These are phyloP conservation scores for Calliopsis andreniformis DNA, from an alignment of 1,140 invertebrate genomes.

Conservation along the genomic window DNA sequence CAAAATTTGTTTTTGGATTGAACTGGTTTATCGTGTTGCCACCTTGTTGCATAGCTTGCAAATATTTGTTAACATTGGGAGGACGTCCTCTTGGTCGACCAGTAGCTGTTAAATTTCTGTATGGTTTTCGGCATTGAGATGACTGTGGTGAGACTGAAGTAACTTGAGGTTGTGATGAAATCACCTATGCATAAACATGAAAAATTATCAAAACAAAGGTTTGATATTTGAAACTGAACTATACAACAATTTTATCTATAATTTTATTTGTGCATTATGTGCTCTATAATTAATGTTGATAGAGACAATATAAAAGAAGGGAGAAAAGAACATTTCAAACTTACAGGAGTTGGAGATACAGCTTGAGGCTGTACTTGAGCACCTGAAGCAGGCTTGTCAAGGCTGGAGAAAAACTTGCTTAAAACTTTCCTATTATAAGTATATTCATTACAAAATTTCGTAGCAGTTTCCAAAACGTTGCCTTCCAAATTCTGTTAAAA, in stretches of 20 bases:
- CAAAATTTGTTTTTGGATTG: slow-evolving; percentile 66
- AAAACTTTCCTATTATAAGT: slow-evolving; percentile 53
- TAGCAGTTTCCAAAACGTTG: slow-evolving; percentile 71
- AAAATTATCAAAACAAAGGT: neutral
- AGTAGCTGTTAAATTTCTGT: slow-evolving; percentile 57
- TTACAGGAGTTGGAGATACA: slow-evolving; percentile 62
- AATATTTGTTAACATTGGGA: slow-evolving; percentile 76
- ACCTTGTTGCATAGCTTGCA: slow-evolving; percentile 65
- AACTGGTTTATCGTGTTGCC: slow-evolving; percentile 70
- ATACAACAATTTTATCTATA: too few species aligned
- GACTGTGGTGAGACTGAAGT: slow-evolving; percentile 54
- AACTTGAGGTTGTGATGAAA: slow-evolving; percentile 50
- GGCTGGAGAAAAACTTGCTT: slow-evolving; percentile 17
- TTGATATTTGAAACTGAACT: too few species aligned
- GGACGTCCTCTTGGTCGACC: slow-evolving; percentile 77
- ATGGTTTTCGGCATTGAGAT: slow-evolving; percentile 58
- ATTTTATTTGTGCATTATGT: too few species aligned
- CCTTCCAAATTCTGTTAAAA: slow-evolving; percentile 70
- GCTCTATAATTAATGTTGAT: too few species aligned
- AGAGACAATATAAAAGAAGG: too few species aligned
- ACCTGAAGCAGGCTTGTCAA: slow-evolving; percentile 43
- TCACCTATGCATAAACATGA: slow-evolving; percentile 47
- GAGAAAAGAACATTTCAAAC: slow-evolving; percentile 1
- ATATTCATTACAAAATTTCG: slow-evolving; percentile 74
- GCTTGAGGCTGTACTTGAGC: slow-evolving; percentile 36